Conservation (phyloP, 2,113 vertebrate genomes). For the Xenus cinereus region DNA sequence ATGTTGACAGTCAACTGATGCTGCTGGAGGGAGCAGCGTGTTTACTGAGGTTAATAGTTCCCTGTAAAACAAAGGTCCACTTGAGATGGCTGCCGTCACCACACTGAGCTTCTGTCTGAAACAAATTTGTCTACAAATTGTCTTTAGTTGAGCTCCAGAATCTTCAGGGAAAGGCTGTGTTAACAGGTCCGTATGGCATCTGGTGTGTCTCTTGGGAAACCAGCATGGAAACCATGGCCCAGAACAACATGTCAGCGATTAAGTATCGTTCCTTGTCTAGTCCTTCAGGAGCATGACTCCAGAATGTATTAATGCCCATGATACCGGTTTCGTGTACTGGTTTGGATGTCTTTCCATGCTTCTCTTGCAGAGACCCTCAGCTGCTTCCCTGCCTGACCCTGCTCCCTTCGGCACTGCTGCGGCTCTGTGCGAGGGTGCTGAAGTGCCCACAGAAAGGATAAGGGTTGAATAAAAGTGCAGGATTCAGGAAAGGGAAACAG, state of each 20-base stretch:
- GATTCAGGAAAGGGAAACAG: not conserved
- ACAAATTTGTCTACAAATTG: not conserved
- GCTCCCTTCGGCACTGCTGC: not conserved
- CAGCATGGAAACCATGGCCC: not conserved
- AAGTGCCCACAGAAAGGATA: not conserved
- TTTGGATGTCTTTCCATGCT: not conserved
- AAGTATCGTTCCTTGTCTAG: not conserved
- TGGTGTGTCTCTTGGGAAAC: not conserved
- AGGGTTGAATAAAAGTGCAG: not conserved
- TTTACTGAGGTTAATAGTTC: not conserved
- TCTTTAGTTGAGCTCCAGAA: not conserved
- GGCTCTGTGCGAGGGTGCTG: not conserved
- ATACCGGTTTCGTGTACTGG: not conserved
- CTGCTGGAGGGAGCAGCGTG: not conserved
- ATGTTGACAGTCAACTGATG: not conserved
- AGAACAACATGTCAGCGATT: not conserved
- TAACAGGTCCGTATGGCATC: not conserved
- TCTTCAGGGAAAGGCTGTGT: not conserved
- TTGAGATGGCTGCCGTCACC: not conserved
- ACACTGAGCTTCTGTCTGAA: not conserved
- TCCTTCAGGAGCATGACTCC: not conserved
- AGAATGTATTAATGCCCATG: not conserved
- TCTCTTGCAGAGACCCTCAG: not conserved
- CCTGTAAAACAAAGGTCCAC: not conserved
- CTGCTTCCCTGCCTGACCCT: not conserved